Conservation (phyloP, 1,140 invertebrate species). For the Globodera ellingtonae region DNA sequence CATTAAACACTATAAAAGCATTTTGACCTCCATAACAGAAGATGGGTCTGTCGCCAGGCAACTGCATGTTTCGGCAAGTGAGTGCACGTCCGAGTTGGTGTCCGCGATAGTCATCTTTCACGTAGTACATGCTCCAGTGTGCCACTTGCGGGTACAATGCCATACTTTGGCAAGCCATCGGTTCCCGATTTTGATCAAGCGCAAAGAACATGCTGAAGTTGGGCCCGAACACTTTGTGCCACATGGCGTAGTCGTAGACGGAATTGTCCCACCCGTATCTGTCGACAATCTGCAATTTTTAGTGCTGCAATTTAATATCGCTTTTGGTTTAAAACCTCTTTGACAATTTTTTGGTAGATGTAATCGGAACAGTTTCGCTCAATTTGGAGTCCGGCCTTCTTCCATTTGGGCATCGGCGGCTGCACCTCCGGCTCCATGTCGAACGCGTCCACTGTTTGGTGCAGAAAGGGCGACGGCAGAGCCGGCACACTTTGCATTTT, state of each 20-base stretch:
- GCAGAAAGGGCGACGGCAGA: background rate
- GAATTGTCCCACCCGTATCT: constrained; percentile 1
- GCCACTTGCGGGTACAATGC: constrained; percentile 1
- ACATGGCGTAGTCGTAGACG: constrained; percentile 4
- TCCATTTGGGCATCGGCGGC: background rate
- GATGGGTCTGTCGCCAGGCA: background rate
- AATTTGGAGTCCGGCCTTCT: background rate
- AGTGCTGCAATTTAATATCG: background rate
- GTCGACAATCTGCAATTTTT: background rate
- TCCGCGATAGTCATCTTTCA: background rate
- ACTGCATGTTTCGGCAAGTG: background rate
- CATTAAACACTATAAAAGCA: no score
- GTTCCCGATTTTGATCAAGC: background rate
- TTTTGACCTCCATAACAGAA: constrained; percentile 3
- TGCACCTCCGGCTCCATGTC: no score
- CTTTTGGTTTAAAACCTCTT: background rate
- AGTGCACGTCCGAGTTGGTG: background rate
- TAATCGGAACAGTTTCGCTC: background rate
- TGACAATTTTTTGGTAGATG: background rate
- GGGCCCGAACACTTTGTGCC: background rate
- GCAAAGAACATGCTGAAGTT: constrained; percentile 9
- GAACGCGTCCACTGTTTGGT: background rate
- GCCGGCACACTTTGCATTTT: background rate
- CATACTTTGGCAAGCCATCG: background rate
- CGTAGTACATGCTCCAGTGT: constrained; percentile 6